phyloP scores from a whole-genome alignment of 2,888 invertebrate genomes.

The Achlya flavicornis region DNA sequence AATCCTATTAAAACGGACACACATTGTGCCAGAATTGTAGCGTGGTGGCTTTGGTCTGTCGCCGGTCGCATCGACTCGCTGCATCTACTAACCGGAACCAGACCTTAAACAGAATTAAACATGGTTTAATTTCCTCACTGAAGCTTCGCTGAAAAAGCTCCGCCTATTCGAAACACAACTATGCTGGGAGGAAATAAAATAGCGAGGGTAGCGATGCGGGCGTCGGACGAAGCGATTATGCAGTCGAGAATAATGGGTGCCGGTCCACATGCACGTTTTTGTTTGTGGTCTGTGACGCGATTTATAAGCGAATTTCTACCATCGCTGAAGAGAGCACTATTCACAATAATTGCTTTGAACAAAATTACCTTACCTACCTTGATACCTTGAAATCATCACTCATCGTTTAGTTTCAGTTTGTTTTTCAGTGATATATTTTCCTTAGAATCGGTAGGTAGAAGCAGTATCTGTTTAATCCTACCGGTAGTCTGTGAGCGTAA shows the following conservation, averaged over 20 bases:
- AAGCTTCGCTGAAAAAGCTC: slow-evolving; percentile 69
- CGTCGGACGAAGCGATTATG: slow-evolving; percentile 84
- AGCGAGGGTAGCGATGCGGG: slow-evolving; percentile 82
- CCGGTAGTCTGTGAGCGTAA: slow-evolving; percentile 69
- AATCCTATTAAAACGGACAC: slow-evolving; percentile 82
- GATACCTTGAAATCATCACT: slow-evolving; percentile 56
- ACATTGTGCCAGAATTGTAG: slow-evolving; percentile 79
- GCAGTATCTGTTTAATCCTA: slow-evolving; percentile 63
- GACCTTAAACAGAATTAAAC: slow-evolving; percentile 81
- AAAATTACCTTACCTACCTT: slow-evolving; percentile 73
- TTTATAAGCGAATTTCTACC: slow-evolving; percentile 82
- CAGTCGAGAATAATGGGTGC: slow-evolving; percentile 83
- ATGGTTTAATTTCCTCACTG: slow-evolving; percentile 80
- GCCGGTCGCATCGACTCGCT: slow-evolving; percentile 70
- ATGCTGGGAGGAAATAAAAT: slow-evolving; percentile 82
- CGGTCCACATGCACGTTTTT: slow-evolving; percentile 84
- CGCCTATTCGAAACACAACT: slow-evolving; percentile 79
- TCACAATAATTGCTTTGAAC: slow-evolving; percentile 82
- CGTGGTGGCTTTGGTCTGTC: slow-evolving; percentile 80
- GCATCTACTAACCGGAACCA: slow-evolving; percentile 74
- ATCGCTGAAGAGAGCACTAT: slow-evolving; percentile 81
- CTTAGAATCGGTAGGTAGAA: slow-evolving; percentile 56
- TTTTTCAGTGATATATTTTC: slow-evolving; percentile 54
- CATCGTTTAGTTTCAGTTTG: slow-evolving; percentile 43
- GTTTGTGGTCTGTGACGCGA: slow-evolving; percentile 84